A percentile compares a stretch with the other conserved stretches of the same genome.
Conservation (phyloP, 2,113 vertebrate species). For the Urocitellus parryii region DNA sequence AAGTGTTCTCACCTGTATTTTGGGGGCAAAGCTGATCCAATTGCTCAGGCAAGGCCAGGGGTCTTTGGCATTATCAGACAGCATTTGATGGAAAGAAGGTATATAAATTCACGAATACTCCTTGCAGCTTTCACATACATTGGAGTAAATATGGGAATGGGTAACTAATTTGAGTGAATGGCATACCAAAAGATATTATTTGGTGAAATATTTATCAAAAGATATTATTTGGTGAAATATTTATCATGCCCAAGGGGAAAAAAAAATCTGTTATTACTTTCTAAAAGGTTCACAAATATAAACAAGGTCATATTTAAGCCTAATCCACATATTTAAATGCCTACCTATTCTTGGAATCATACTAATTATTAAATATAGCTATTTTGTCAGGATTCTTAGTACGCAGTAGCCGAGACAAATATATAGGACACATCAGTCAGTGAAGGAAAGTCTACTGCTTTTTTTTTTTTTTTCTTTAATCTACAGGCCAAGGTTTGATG, state of each 20-base stretch:
- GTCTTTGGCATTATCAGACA: slow-evolving; percentile 54
- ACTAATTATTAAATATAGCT: background rate
- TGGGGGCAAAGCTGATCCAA: slow-evolving; percentile 1
- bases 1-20: background rate
- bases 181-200: background rate
- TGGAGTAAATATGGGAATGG: background rate
- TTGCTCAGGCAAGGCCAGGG: background rate
- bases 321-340: slow-evolving; percentile 16
- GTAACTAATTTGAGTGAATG: background rate
- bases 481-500: background rate
- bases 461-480: background rate
- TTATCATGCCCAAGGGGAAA: background rate
- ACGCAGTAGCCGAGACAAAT: background rate
- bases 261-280: background rate
- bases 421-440: background rate
- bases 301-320: background rate
- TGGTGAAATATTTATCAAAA: background rate
- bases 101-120: background rate
- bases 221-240: background rate
- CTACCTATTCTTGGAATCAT: background rate
- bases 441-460: background rate
- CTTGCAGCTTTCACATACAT: background rate
- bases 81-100: background rate
- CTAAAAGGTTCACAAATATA: slow-evolving; percentile 11
- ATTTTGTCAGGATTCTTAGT: background rate